These are phyloP conservation scores for Drosophila borealis DNA, from an alignment of 2,888 invertebrate species.

Conservation along the genomic window DNA sequence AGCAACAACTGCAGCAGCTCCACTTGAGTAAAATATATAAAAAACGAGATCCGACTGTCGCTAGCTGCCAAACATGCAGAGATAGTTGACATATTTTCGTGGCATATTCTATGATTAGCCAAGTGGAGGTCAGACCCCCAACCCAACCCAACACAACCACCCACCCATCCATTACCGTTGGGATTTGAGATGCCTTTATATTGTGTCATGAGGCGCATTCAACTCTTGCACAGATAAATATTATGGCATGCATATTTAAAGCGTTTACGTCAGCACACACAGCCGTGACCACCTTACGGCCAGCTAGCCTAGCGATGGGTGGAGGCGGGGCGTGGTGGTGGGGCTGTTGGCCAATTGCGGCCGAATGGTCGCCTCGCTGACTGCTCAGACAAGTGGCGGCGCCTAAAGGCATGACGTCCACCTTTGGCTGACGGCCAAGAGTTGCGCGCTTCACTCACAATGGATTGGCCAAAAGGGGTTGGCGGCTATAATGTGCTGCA, in stretches of 20 bases:
- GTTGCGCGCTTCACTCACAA: slow-evolving; percentile 45
- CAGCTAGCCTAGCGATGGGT: background rate
- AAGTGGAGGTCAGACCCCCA: slow-evolving; percentile 43
- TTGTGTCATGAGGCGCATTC: slow-evolving; percentile 69
- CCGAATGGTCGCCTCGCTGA: slow-evolving; percentile 48
- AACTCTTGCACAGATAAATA: slow-evolving; percentile 45
- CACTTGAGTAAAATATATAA: slow-evolving; percentile 26
- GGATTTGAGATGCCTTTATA: slow-evolving; percentile 6
- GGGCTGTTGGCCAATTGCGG: slow-evolving; percentile 29
- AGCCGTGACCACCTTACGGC: slow-evolving; percentile 73
- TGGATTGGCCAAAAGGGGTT: slow-evolving; percentile 20
- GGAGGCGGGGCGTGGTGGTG: background rate
- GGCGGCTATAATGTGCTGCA: slow-evolving; percentile 40
- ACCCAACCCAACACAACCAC: background rate
- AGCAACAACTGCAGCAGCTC: slow-evolving; percentile 35
- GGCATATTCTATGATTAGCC: slow-evolving; percentile 53
- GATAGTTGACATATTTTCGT: slow-evolving; percentile 40
- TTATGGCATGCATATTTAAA: slow-evolving; percentile 67
- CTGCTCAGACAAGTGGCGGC: slow-evolving; percentile 66
- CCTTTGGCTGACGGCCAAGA: slow-evolving; percentile 68
- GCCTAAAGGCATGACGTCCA: slow-evolving; percentile 72
- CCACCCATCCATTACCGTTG: background rate
- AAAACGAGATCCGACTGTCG: background rate
- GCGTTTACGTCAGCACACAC: slow-evolving; percentile 64
- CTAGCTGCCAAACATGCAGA: slow-evolving; percentile 24